Evolutionary conservation across 2,797 vertebrate genomes (phyloP), one percentile per base, ranked within the genome.

Genomic region (Syngnathus acus): DNA sequence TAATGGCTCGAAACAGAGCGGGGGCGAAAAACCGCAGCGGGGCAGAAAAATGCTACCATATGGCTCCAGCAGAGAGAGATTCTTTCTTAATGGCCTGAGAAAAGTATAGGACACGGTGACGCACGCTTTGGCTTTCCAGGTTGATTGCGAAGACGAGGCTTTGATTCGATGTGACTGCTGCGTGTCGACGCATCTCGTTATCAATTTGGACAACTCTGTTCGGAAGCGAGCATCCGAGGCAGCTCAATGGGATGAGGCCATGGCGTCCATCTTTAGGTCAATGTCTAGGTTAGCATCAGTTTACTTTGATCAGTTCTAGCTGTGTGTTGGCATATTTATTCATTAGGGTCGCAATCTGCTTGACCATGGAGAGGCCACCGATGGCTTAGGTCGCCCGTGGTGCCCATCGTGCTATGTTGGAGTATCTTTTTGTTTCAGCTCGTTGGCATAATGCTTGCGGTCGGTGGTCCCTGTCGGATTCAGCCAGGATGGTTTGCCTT

Each of bases 1-100:
- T 86, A 91, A 92, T 91, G 88, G 87, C 84, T 92, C 68, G 76
- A 90, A 32, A 75, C 89, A 91, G 84, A 79, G 77, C 76, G 79
- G 78, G 79, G 78, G 37, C 80, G 72, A 71, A 78, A 82, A 87
- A 81, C 88, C 88, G 72, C 87, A 86, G 73, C 70, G 72, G 78
- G 73, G 71, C 59, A 67, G 81, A 75, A 85, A 91, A 92, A 88
- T 82, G 81, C 77, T 88, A 86, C 89, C 89, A 90, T 87, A 89
- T 92, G 89, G 77, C 65, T 73, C 54, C 82, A 82, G 76, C 72
- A 82, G 80, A 84, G 79, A 76, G 81, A 81, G 74, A 84, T 82
- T 85, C 79, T 79, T 82, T 65, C 72, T 68, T 84, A 78, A 72
- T 63, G 59, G 53, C 54, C 40, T 68, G 65, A 71, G 74, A 72